Evolutionary conservation across 1,140 invertebrate species (phyloP), one percentile per base, ranked within the genome.

Genomic region (Tetragnatha versicolor): DNA sequence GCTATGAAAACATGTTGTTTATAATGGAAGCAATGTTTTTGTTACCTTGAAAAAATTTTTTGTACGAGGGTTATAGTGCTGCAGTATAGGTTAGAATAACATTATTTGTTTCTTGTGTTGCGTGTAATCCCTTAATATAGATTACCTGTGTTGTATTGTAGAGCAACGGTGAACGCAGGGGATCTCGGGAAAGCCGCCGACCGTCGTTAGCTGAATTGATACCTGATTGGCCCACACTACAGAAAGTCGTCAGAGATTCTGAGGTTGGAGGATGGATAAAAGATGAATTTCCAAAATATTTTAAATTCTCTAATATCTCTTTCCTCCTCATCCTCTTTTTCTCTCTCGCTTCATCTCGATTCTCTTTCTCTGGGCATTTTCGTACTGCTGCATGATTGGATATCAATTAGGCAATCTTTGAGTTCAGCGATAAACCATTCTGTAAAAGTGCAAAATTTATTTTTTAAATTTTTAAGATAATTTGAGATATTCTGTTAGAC

Each of bases 171-270:
- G 80, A 81, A 60, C 80, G 77, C 65, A 85, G 49, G 81, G 85
- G 53, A 84, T 83, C 75, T 87, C 88, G 89, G 89, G 86, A 83
- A 60, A 80, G 72, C 84, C 91, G 94, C 89, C 91, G 94, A 88
- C 92, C 91, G 84, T 97, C 94, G 82, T 89, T 97, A 86, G 94
- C 94, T 83, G 94, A 97, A 88, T 88, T 96, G 89, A 97, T 98
- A 87, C 95, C 95, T 83, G 95, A 97, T 89, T 98, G 95, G 95
- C 95, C 95, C 83, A 91, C 91, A 83, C 91, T 97, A 83, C 93
- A 96, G 88, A 92, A 91, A 88, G 93, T 93, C 90, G 89, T 72
- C 45, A 85, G 81, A 82, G 84, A 87, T 65, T 83, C 83, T 80
- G 86, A 88, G 84, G 87, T 85, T 83, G 83, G 85, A 82, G 84